Evolutionary conservation across 2,797 vertebrate species (phyloP).

Genomic region (Aldrovandia affinis): DNA sequence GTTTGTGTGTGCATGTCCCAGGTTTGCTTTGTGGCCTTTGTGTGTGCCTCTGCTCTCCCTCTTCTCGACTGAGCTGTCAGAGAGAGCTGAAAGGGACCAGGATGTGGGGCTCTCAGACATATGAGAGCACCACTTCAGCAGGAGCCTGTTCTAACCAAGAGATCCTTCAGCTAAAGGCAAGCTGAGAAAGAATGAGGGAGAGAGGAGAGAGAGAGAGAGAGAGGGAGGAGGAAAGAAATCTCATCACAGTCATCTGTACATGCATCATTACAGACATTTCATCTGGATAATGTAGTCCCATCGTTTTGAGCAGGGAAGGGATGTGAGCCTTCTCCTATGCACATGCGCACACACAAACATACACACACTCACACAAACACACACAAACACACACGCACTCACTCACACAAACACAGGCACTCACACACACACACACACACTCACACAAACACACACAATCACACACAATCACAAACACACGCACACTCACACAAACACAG

Average conservation of each 20-base stretch:
- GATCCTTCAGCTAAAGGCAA: background rate
- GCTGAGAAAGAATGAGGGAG: background rate
- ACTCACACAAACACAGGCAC: background rate
- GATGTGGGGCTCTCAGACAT: background rate
- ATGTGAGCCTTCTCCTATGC: background rate
- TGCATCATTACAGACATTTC: background rate
- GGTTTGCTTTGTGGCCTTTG: background rate
- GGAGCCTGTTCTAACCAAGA: background rate
- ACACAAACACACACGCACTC: background rate
- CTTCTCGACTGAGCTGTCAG: background rate
- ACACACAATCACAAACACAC: background rate
- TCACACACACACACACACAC: background rate
- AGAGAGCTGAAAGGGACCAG: background rate
- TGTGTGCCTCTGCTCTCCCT: background rate
- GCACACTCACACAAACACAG: background rate
- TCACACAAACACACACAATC: background rate
- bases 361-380: background rate
- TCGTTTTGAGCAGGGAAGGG: background rate
- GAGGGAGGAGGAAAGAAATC: too few relatives aligned
- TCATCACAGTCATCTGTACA: background rate
- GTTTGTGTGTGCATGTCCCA: background rate
- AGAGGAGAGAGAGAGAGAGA: background rate
- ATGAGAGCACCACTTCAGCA: background rate
- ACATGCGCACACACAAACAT: background rate
- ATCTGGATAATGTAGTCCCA: too few relatives aligned